Base-by-base conservation (phyloP, 2,797 vertebrate species). In the Tragelaphus eurycerus region DNA sequence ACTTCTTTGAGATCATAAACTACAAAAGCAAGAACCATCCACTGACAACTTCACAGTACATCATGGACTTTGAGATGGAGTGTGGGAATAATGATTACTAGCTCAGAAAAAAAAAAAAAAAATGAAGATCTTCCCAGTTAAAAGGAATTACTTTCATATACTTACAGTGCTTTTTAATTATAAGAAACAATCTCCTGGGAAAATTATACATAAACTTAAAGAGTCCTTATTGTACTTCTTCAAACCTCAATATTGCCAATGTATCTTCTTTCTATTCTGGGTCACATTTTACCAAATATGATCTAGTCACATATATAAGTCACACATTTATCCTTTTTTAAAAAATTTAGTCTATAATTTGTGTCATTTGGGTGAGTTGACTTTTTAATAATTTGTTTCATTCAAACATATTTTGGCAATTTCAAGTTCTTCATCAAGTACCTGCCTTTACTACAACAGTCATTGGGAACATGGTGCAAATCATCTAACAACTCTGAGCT, bases 131-230 rank as follows among this genome's bases (percentile, higher is more conserved):
- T 95, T 55, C 88, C 27, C 50, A 76, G 12, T 89, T 90, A 16
- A 93, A 86, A 71, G 57, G 3, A 94, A 82, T 89, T 52, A 83
- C 16, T 83, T 62, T 84, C 25, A 96, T 55, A 12, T 50, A 92
- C 71, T 85, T 89, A 89, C 88, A 46, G 85, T 88, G 29, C 8
- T 95, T 86, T 95, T 93, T 96, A 87, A 57, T 25, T 83, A 89
- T 64, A 85, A 94, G 78, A 85, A 81, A 79, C 2, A 82, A 38
- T 60, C 38, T 11, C 16, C 29, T 71, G 34, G 5, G 52, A 52
- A 91, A 93, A 78, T 84, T 76, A 95, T 13, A 6, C 48, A 62
- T 25, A 88, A 67, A 79, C 34, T 81, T 34, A 85, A 79, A 91
- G 89, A 95, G 94, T 54, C 21, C 29, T 93, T 31, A 95, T 3